A percentile compares a stretch with the other conserved stretches of the same genome.
phyloP scores from a whole-genome alignment of 2,888 invertebrate species.

The Crioceris asparagi region DNA sequence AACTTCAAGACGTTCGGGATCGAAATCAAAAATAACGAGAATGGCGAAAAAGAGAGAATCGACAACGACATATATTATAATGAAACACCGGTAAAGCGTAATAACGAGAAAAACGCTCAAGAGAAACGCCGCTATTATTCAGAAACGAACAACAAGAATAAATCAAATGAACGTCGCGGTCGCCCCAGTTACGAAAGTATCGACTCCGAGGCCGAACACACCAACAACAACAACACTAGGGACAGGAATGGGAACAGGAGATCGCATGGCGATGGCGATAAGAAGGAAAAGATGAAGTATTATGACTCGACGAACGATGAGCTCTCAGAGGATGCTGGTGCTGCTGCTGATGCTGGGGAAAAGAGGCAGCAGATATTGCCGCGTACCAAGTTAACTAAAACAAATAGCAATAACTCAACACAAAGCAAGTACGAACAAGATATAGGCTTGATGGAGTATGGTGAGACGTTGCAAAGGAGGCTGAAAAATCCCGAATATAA shows the following conservation, averaged over 20 bases:
- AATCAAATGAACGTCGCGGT: constrained; percentile 24
- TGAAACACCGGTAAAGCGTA: constrained; percentile 17
- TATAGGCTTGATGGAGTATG: constrained; percentile 35
- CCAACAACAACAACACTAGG: constrained; percentile 18
- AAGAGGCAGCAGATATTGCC: constrained; percentile 52
- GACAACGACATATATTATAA: constrained; percentile 24
- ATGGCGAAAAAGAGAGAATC: constrained; percentile 29
- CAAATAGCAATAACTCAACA: constrained; percentile 34
- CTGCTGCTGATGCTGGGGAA: too few species aligned
- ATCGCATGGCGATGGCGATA: constrained; percentile 18
- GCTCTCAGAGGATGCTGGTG: constrained; percentile 34
- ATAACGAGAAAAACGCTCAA: constrained; percentile 19
- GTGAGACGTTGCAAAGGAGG: constrained; percentile 38
- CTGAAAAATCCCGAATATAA: constrained; percentile 35
- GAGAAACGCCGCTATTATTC: constrained; percentile 30
- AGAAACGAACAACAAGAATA: constrained; percentile 18
- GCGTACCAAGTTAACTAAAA: constrained; percentile 58
- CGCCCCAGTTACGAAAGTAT: constrained; percentile 35
- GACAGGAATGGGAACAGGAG: constrained; percentile 9
- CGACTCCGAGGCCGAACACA: constrained; percentile 29
- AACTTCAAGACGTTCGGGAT: constrained; percentile 35
- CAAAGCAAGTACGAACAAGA: constrained; percentile 33
- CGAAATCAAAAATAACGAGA: constrained; percentile 29
- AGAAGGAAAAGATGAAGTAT: constrained; percentile 28
- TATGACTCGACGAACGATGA: constrained; percentile 35